Percentiles rank a stretch among this genome's conserved stretches.
These are phyloP conservation scores for Cerceris rybyensis DNA, from an alignment of 2,888 invertebrate genomes.

Conservation along the genomic window DNA sequence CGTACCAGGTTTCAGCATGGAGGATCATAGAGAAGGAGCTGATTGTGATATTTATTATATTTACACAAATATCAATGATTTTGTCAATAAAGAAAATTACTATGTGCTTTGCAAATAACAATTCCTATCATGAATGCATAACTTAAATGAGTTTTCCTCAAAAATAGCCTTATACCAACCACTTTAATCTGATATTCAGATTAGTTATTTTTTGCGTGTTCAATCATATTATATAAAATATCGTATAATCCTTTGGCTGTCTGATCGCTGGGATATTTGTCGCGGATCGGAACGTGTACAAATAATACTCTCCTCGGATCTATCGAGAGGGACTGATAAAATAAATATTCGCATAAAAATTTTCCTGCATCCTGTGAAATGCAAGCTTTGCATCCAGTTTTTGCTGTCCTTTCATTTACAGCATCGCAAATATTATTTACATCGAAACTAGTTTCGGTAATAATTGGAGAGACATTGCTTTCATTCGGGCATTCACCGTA, in stretches of 20 bases:
- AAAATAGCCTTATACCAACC: too few species aligned
- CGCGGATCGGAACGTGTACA: slow-evolving; percentile 89
- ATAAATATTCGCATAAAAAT: slow-evolving; percentile 92
- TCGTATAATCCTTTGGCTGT: slow-evolving; percentile 84
- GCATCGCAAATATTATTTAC: slow-evolving; percentile 83
- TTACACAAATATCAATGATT: slow-evolving; percentile 17
- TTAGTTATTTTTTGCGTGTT: slow-evolving; percentile 11
- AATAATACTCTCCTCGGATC: slow-evolving; percentile 86
- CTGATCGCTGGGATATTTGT: slow-evolving; percentile 85
- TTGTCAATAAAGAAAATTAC: slow-evolving; percentile 15
- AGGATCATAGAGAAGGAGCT: slow-evolving; percentile 44
- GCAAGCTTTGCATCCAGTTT: slow-evolving; percentile 79
- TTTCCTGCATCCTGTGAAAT: slow-evolving; percentile 87
- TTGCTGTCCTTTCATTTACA: slow-evolving; percentile 82
- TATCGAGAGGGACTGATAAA: slow-evolving; percentile 88
- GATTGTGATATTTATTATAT: slow-evolving; percentile 22
- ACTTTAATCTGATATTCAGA: background rate
- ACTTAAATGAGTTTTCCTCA: background rate
- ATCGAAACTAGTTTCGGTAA: slow-evolving; percentile 84
- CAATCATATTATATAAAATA: slow-evolving; percentile 77
- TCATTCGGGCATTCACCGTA: slow-evolving; percentile 80
- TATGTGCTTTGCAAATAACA: background rate
- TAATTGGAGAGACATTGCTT: slow-evolving; percentile 82
- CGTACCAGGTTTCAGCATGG: slow-evolving; percentile 81
- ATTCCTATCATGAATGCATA: slow-evolving; percentile 24